These are phyloP conservation scores for Drosophila parabipectinata DNA, from an alignment of 1,140 invertebrate genomes.

Conservation along the genomic window DNA sequence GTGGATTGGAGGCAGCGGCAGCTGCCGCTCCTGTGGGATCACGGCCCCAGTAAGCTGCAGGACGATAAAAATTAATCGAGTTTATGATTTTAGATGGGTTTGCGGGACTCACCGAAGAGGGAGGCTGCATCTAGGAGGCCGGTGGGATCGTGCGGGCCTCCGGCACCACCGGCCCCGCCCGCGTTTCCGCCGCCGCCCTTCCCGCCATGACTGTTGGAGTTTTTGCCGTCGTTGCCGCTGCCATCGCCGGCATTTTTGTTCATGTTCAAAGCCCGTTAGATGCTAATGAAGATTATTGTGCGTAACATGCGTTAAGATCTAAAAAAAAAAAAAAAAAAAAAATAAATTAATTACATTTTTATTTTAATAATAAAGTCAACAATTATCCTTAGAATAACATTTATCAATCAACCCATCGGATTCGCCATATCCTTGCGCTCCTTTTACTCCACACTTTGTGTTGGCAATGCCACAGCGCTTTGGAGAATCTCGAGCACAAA, in stretches of 20 bases:
- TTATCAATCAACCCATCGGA: constrained; percentile 18
- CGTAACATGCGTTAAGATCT: constrained; percentile 54
- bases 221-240: constrained; percentile 77
- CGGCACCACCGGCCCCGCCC: constrained; percentile 64
- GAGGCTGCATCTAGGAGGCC: constrained; percentile 88
- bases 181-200: constrained; percentile 59
- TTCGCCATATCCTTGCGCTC: constrained; percentile 3
- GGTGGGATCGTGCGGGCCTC: constrained; percentile 82
- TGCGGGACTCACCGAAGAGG: constrained; percentile 86
- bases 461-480: constrained; percentile 56
- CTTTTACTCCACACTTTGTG: constrained; percentile 37
- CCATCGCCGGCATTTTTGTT: constrained; percentile 83
- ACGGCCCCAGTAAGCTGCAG: constrained; percentile 89
- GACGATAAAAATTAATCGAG: constrained; percentile 5
- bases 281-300: constrained; percentile 23
- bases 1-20: constrained; percentile 81
- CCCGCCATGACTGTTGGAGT: constrained; percentile 66
- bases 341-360: constrained; percentile 2
- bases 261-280: constrained; percentile 69
- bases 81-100: not conserved
- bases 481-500: constrained; percentile 56
- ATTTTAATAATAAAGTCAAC: too few relatives aligned
- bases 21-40: constrained; percentile 85
- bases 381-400: not conserved
- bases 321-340: constrained; percentile 16